phyloP scores from a whole-genome alignment of 2,888 invertebrate species.

The Rhorus exstirpatorius region DNA sequence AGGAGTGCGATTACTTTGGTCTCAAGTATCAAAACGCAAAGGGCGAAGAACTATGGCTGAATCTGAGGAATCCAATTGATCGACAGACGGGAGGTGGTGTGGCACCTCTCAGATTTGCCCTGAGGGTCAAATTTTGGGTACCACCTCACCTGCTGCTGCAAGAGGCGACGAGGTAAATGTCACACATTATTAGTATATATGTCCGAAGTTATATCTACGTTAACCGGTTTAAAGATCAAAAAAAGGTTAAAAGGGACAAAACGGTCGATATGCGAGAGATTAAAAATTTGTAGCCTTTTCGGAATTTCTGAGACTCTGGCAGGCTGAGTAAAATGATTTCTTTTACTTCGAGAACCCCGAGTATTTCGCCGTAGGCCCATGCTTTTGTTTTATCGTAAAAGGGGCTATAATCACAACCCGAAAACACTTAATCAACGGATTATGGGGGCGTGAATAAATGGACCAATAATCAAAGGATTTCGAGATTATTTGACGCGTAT shows the following conservation, averaged over 20 bases:
- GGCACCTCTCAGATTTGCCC: slow-evolving; percentile 89
- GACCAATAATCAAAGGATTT: neutral
- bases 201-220: too few species aligned
- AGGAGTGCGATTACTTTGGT: slow-evolving; percentile 96
- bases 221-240: too few species aligned
- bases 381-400: too few species aligned
- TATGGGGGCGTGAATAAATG: slow-evolving; percentile 41
- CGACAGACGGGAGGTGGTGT: slow-evolving; percentile 91
- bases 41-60: slow-evolving; percentile 94
- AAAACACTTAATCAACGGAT: slow-evolving; percentile 12
- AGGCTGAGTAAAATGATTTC: too few species aligned
- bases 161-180: slow-evolving; percentile 91
- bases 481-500: neutral
- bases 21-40: slow-evolving; percentile 90
- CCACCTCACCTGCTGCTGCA: slow-evolving; percentile 95
- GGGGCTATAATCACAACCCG: too few species aligned
- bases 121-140: slow-evolving; percentile 96
- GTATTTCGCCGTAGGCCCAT: too few species aligned
- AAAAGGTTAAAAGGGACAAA: too few species aligned
- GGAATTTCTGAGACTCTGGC: too few species aligned
- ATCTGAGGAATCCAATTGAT: slow-evolving; percentile 93
- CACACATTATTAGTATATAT: too few species aligned
- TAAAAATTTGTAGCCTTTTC: too few species aligned
- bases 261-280: too few species aligned
- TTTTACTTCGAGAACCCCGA: too few species aligned